Base-by-base conservation (phyloP, 2,113 vertebrate species). In the Talpa occidentalis region DNA sequence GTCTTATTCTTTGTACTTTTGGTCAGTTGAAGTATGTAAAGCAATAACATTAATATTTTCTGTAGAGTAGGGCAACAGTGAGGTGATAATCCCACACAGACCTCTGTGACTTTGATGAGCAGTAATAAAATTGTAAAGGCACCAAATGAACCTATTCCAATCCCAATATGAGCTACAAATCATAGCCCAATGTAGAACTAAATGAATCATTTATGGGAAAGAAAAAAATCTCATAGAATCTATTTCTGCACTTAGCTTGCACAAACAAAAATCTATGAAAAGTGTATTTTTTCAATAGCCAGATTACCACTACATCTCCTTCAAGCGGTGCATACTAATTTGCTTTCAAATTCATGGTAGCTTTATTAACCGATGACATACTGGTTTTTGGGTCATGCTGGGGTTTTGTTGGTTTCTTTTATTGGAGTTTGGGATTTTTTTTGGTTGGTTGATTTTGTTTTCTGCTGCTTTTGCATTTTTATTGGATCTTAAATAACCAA, bases 351-450 rank as follows among this genome's bases (percentile, higher is more conserved):
- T 2, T 84, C 74, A 26, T 73, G 76, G 3, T 76, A 64, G 52
- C 91, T 88, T 88, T 92, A 92, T 93, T 95, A 92, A 91, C 52
- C 92, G 69, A 40, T 74, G 28, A 17, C 1, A 24, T 60, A 28
- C n/a, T 60, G 17, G 47, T 67, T 10, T 42, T 70, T 24, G 49
- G 60, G 35, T 82, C 22, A 40, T 24, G 52, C 62, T 67, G 24
- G 69, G 19, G n/a, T 44, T 35, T 60, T 60, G 49, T 89, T 84
- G 70, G 2, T 70, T 86, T 79, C 32, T 79, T 79, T 91, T 69
- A 4, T 74, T 22, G 10, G 4, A 32, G 59, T 77, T 81, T 22
- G 52, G 37, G 5, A 28, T 74, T 56, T 80, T 56, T 66, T 89
- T 62, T 32, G 17, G 32, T 90, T 80, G 12, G 32, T 40, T 73